phyloP scores from a whole-genome alignment of 2,113 vertebrate species.

The Nettapus auritus region DNA sequence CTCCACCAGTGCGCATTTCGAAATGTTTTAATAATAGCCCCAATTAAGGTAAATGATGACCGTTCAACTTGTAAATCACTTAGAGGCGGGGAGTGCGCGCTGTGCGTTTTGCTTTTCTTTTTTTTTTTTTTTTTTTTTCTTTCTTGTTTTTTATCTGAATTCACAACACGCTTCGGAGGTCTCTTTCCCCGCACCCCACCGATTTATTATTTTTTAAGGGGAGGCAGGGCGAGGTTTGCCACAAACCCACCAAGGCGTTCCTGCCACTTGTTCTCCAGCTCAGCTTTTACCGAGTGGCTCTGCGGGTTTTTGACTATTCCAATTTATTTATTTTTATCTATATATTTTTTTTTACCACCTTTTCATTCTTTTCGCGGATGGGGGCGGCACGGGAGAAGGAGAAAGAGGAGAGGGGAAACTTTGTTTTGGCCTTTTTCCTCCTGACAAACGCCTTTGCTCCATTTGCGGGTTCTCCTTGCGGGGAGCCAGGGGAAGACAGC shows the following conservation, averaged over 20 bases:
- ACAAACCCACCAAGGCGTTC: not conserved
- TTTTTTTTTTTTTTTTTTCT: not conserved
- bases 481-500: conserved; percentile 79
- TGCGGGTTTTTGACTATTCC: too few relatives aligned
- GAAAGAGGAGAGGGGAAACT: not conserved
- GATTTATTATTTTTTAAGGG: not conserved
- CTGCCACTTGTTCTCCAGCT: not conserved
- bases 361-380: not conserved
- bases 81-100: not conserved
- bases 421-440: conserved; percentile 52
- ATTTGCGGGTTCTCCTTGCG: conserved; percentile 71
- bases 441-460: conserved; percentile 65
- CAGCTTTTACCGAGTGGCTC: not conserved
- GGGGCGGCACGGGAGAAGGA: not conserved
- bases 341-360: fast-evolving
- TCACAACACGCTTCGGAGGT: too few relatives aligned
- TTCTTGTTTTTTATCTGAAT: not conserved
- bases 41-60: not conserved
- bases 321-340: too few relatives aligned
- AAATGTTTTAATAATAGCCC: conserved; percentile 18
- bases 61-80: not conserved
- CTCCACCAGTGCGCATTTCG: not conserved
- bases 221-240: not conserved
- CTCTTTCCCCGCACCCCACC: not conserved
- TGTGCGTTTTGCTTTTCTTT: not conserved